phyloP scores from a whole-genome alignment of 2,113 vertebrate genomes.

The Nothoprocta perdicaria region DNA sequence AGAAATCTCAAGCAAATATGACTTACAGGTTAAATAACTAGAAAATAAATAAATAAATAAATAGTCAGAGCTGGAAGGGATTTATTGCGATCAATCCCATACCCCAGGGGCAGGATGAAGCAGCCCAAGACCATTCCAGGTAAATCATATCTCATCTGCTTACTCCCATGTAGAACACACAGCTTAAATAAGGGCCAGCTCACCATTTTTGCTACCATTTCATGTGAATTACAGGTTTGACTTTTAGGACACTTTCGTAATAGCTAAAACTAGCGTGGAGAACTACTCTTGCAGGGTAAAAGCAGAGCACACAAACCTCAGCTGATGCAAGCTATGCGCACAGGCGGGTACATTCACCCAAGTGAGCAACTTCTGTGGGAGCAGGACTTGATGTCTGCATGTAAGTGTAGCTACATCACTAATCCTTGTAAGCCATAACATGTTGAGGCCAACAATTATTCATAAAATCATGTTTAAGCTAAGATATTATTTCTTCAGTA shows the following conservation, averaged over 20 bases:
- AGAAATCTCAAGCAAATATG: background rate
- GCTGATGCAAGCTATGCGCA: background rate
- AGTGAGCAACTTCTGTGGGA: background rate
- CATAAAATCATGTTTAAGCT: background rate
- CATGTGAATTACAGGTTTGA: background rate
- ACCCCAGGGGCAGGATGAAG: background rate
- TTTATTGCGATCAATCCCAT: background rate
- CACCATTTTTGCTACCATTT: background rate
- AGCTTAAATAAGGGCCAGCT: background rate
- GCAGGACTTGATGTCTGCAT: background rate
- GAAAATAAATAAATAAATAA: background rate
- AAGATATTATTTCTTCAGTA: background rate
- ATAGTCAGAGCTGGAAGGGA: background rate
- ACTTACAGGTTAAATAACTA: background rate
- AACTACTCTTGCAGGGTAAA: background rate
- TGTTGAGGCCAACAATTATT: background rate
- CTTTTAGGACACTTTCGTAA: background rate
- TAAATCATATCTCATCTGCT: background rate
- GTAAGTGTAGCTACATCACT: background rate
- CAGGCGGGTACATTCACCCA: background rate
- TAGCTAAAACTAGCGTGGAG: background rate
- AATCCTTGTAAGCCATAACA: background rate
- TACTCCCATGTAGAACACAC: accelerated
- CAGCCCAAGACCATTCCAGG: background rate
- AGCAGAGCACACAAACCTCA: background rate